Conservation (phyloP, 2,113 vertebrate genomes). For the Nycticebus coucang region DNA sequence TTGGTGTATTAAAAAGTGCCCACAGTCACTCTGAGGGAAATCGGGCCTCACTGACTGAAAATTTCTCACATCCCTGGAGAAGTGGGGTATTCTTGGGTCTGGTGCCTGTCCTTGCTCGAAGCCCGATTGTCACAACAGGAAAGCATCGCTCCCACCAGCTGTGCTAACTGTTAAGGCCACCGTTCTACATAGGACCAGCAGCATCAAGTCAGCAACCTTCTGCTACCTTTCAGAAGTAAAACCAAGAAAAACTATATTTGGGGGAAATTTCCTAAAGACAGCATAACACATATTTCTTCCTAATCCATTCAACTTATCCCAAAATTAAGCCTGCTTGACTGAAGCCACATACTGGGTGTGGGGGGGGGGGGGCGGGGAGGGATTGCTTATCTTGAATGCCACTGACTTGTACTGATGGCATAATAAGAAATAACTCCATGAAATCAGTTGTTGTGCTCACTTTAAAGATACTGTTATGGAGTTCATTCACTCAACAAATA, state of each 20-base stretch:
- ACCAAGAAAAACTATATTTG: not conserved
- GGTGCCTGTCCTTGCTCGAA: fast-evolving
- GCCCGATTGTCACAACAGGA: not conserved
- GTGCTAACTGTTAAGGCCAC: not conserved
- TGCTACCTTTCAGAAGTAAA: not conserved
- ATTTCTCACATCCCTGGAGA: not conserved
- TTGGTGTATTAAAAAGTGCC: not conserved
- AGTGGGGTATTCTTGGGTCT: not conserved
- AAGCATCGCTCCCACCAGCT: no score
- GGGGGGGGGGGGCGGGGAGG: no score
- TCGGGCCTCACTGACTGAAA: not conserved
- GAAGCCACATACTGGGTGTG: not conserved
- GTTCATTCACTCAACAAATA: not conserved
- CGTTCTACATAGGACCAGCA: not conserved
- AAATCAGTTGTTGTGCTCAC: not conserved
- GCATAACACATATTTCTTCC: not conserved
- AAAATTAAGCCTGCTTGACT: not conserved
- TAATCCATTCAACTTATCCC: not conserved
- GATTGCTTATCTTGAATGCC: not conserved
- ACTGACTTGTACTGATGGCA: not conserved
- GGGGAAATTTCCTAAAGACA: not conserved
- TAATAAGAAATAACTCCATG: not conserved
- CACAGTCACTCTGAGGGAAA: not conserved
- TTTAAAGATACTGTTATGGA: not conserved
- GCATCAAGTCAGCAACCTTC: no score